These are phyloP conservation scores for Drosophila siamana DNA, from an alignment of 2,888 invertebrate species.

Conservation along the genomic window DNA sequence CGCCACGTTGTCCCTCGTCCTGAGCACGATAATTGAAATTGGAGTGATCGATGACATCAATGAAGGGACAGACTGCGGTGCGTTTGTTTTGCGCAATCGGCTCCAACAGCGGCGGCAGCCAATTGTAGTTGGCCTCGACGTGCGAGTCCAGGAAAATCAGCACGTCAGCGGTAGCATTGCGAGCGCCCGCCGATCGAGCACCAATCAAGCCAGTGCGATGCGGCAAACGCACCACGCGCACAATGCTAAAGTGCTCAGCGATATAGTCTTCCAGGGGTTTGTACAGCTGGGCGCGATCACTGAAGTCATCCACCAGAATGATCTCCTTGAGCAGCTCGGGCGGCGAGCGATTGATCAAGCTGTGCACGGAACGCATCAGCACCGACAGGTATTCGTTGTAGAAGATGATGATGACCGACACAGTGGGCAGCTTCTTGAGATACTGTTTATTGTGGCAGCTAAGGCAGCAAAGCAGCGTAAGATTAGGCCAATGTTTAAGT, in stretches of 20 bases:
- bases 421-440: slow-evolving; percentile 87
- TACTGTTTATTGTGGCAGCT: slow-evolving; percentile 82
- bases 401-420: slow-evolving; percentile 96
- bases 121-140: slow-evolving; percentile 95
- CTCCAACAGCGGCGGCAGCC: slow-evolving; percentile 96
- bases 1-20: slow-evolving; percentile 96
- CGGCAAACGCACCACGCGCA: slow-evolving; percentile 90
- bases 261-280: slow-evolving; percentile 91
- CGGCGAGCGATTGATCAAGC: slow-evolving; percentile 94
- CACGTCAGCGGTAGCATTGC: slow-evolving; percentile 91
- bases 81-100: slow-evolving; percentile 94
- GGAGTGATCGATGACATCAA: slow-evolving; percentile 97
- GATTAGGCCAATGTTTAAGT: not conserved
- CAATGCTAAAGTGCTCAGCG: slow-evolving; percentile 90
- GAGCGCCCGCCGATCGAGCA: slow-evolving; percentile 94
- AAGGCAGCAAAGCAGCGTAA: not conserved
- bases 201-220: slow-evolving; percentile 94
- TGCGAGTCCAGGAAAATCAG: slow-evolving; percentile 96
- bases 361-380: slow-evolving; percentile 91
- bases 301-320: slow-evolving; percentile 95
- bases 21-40: slow-evolving; percentile 97
- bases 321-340: slow-evolving; percentile 92
- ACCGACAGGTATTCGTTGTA: slow-evolving; percentile 98
- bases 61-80: slow-evolving; percentile 97
- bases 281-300: slow-evolving; percentile 91